Evolutionary conservation across 2,888 invertebrate species (phyloP), one percentile per base, ranked within the genome.

Genomic region (Conomelus anceps): DNA sequence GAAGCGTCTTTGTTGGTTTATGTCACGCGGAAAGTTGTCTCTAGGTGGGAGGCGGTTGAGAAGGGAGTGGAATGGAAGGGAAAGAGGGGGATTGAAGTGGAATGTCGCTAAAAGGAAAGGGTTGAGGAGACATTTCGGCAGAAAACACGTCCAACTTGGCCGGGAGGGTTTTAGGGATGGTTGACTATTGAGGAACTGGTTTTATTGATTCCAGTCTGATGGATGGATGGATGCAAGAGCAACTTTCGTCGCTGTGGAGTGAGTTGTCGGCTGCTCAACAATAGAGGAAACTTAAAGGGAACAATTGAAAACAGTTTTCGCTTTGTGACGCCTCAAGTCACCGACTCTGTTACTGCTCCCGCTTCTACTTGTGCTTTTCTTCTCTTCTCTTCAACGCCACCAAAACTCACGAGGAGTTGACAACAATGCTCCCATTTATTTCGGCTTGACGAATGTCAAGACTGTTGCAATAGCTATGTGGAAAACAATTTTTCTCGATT

Each of bases 281-380:
- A 86, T 86, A 23, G 86, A 86, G 86, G 20, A 86, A 86, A 86
- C 86, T 86, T 86, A 86, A 24, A 86, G 86, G 29, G 86, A 24
- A 29, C 86, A 86, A 86, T 86, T 86, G 86, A 86, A 86, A 86
- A 86, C 86, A 86, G 86, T 86, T 86, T 86, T 63, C 63, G 63
- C 63, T 63, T 63, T 63, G 63, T 63, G 63, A 63, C 63, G 63
- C 63, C 63, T 63, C 63, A 63, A 63, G 63, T 63, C 63, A 63
- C n/a, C 63, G 63, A 13, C 63, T 63, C 63, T 63, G 63, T 63
- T 63, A n/a, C 63, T 63, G 63, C 63, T 63, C n/a, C 63, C 7
- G 34, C 26, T 63, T 63, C 63, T n/a, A 63, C 63, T 63, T 63
- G 63, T 63, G 63, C 63, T 63, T 63, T n/a, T n/a, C n/a, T n/a